Evolutionary conservation across 2,888 invertebrate genomes (phyloP), one percentile per base, ranked within the genome.

Genomic region (Leucozona laternaria): DNA sequence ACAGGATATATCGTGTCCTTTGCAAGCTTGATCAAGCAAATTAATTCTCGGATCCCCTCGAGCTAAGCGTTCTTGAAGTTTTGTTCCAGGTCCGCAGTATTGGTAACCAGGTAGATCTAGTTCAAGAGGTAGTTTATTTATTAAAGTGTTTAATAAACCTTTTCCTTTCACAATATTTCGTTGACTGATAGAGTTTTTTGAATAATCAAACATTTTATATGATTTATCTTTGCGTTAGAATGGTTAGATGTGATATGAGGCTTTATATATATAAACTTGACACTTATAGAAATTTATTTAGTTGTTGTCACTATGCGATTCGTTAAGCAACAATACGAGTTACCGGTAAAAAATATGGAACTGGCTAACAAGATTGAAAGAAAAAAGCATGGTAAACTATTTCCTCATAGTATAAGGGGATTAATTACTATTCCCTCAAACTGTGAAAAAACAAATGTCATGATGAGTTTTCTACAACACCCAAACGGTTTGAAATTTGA

Each of bases 401-500:
- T 91, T 48, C 90, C 91, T 25, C 80, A 88, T 71, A 79, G 76
- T 40, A 88, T 88, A 73, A 57, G 88, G 34, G 78, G 64, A 8
- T 66, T 91, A 31, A 89, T 79, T 11, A 88, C 89, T 7, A 91
- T 91, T 15, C 90, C 90, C 31, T 90, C 90, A 8, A 90, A 89
- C 75, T 90, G 90, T 80, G 91, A 91, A 3, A 92, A 92, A 88
- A 91, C 37, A 37, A 11, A 13, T 13, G 37, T 37, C 11, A 37
- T 13, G 37, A 13, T 13, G 37, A 13, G 31, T 8, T 31, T 31
- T 7, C 31, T 92, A 22, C 77, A 88, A 45, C 87, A 90, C 84
- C 88, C 89, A 11, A 91, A 91, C 82, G 91, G 91, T 5, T 77
- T 91, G 34, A 77, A 88, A 83, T 92, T 91, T 88, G 82, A 90